These are phyloP conservation scores for Chironomus tepperi DNA, from an alignment of 1,140 invertebrate species.

Conservation along the genomic window DNA sequence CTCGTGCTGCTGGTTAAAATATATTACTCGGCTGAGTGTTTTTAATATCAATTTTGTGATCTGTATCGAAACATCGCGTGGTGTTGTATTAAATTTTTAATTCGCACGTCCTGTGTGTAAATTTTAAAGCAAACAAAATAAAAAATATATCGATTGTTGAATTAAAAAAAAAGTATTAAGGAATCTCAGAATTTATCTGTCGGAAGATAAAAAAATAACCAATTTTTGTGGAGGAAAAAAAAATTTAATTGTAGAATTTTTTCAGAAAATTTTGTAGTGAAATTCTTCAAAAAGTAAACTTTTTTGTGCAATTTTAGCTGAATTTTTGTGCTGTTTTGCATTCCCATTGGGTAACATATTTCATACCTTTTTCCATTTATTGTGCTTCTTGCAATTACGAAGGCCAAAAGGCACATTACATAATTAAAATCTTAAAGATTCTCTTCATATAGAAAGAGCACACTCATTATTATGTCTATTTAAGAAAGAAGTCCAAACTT, in stretches of 20 bases:
- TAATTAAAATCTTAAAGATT: conserved; percentile 23
- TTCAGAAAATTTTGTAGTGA: neutral
- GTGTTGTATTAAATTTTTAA: conserved; percentile 14
- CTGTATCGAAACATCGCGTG: conserved; percentile 11
- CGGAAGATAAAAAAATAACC: neutral
- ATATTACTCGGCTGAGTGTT: neutral
- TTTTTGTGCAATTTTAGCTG: too few relatives aligned
- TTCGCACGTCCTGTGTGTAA: neutral
- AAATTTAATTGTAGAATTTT: neutral
- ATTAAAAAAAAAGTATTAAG: too few relatives aligned
- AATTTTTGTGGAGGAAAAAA: neutral
- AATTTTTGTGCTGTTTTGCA: too few relatives aligned
- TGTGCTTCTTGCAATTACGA: neutral
- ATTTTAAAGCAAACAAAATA: too few relatives aligned
- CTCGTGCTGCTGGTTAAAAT: neutral
- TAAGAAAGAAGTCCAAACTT: neutral
- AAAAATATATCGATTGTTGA: too few relatives aligned
- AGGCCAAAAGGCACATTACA: conserved; percentile 7
- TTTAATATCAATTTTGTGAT: conserved; percentile 15
- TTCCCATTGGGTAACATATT: neutral
- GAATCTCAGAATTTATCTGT: neutral
- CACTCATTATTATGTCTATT: neutral
- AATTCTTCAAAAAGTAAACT: neutral
- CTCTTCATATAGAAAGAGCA: neutral
- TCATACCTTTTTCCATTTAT: too few relatives aligned